Evolutionary conservation across 1,140 invertebrate genomes (phyloP).

Genomic region (Galleria mellonella): DNA sequence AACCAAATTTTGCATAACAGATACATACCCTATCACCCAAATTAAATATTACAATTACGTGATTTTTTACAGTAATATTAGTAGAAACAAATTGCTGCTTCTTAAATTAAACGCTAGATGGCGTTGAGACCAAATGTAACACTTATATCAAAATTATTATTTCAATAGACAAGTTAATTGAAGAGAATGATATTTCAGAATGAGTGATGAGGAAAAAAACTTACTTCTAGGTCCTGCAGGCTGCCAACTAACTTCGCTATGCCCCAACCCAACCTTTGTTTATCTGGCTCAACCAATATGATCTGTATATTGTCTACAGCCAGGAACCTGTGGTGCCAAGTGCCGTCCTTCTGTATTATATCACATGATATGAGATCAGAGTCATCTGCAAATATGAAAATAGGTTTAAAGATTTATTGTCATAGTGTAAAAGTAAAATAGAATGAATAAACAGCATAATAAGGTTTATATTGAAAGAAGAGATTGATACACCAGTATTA

Average conservation of each 20-base stretch:
- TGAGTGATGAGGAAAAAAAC: conserved; percentile 10
- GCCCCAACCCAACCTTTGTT: conserved; percentile 94
- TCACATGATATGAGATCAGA: conserved; percentile 98
- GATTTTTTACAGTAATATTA: too few species aligned
- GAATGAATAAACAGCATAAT: not conserved
- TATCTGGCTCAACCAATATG: conserved; percentile 97
- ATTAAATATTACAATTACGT: too few species aligned
- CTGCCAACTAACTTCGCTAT: conserved; percentile 95
- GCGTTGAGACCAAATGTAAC: too few species aligned
- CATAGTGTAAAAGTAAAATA: not conserved
- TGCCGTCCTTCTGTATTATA: conserved; percentile 91
- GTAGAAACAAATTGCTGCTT: too few species aligned
- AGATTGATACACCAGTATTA: too few species aligned
- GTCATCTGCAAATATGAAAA: conserved; percentile 89
- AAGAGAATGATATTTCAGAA: too few species aligned
- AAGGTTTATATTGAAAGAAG: too few species aligned
- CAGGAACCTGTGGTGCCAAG: conserved; percentile 92
- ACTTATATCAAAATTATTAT: too few species aligned
- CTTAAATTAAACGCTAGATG: too few species aligned
- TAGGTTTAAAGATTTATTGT: not conserved
- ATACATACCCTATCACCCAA: too few species aligned
- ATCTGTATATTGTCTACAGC: conserved; percentile 96
- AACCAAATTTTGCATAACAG: too few species aligned
- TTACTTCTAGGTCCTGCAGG: conserved; percentile 86
- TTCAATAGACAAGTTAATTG: too few species aligned